Percentiles rank a stretch among this genome's conserved stretches.
These are phyloP conservation scores for Galagoides demidoff DNA, from an alignment of 2,797 vertebrate genomes.

Conservation along the genomic window DNA sequence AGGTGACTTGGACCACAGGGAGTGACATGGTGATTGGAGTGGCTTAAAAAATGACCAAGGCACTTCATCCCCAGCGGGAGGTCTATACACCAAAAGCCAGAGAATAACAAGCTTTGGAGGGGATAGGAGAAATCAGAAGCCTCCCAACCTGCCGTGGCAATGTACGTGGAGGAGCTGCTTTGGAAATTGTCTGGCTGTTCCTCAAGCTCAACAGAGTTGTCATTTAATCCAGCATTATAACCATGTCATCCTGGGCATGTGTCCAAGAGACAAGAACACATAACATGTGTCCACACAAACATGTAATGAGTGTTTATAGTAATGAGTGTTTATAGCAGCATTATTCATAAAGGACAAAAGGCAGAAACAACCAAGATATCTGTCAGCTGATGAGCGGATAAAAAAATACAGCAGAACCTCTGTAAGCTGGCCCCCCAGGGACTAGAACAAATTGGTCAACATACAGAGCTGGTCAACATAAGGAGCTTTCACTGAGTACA, in stretches of 20 bases:
- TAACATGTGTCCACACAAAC: not conserved
- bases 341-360: not conserved
- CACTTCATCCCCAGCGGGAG: not conserved
- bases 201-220: not conserved
- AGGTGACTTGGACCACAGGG: not conserved
- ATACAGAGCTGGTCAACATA: too few species aligned
- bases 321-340: not conserved
- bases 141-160: not conserved
- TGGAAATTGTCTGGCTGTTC: not conserved
- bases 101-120: not conserved
- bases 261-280: not conserved
- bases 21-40: too few species aligned
- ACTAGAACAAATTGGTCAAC: too few species aligned
- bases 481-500: too few species aligned
- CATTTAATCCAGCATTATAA: not conserved
- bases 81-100: not conserved
- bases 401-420: not conserved
- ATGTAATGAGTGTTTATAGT: not conserved
- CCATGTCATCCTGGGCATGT: not conserved
- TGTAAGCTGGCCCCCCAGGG: too few species aligned
- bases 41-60: not conserved
- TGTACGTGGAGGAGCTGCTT: not conserved
- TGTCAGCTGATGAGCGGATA: not conserved
- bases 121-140: not conserved
- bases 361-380: not conserved